phyloP scores from a whole-genome alignment of 2,888 invertebrate species.

The Callosobruchus maculatus region DNA sequence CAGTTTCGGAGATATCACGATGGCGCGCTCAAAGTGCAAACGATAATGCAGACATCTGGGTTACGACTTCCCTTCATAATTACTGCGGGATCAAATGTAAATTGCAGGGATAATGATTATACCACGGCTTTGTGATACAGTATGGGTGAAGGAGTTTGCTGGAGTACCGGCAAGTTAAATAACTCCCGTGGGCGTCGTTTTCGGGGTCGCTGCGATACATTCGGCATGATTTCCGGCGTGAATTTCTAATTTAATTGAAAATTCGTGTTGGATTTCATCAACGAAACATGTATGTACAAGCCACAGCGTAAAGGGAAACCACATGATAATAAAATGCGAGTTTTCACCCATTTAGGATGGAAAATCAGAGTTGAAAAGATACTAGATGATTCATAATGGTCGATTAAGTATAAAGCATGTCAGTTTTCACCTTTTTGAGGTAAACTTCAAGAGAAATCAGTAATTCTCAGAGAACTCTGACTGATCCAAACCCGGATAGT shows the following conservation, averaged over 20 bases:
- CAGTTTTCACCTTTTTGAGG: too few species aligned
- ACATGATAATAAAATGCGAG: too few species aligned
- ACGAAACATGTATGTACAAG: background rate
- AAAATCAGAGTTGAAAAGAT: too few species aligned
- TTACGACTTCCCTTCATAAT: slow-evolving; percentile 12
- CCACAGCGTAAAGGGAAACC: background rate
- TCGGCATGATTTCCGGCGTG: slow-evolving; percentile 32
- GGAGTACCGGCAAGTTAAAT: slow-evolving; percentile 25
- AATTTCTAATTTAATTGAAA: slow-evolving; percentile 37
- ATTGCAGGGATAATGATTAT: slow-evolving; percentile 31
- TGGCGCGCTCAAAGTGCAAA: background rate
- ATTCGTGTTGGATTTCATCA: slow-evolving; percentile 10
- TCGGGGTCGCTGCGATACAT: slow-evolving; percentile 25
- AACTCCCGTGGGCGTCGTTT: slow-evolving; percentile 34
- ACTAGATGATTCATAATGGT: too few species aligned
- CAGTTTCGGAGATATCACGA: background rate
- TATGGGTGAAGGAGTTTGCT: slow-evolving; percentile 16
- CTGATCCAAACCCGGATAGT: too few species aligned
- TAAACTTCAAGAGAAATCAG: too few species aligned
- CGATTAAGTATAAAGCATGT: too few species aligned
- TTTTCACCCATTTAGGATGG: too few species aligned
- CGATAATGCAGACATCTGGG: slow-evolving; percentile 14
- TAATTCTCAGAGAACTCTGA: too few species aligned
- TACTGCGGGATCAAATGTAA: slow-evolving; percentile 30
- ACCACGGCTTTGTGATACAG: slow-evolving; percentile 24